phyloP scores from a whole-genome alignment of 2,113 vertebrate genomes.

The Diglossa brunneiventris region DNA sequence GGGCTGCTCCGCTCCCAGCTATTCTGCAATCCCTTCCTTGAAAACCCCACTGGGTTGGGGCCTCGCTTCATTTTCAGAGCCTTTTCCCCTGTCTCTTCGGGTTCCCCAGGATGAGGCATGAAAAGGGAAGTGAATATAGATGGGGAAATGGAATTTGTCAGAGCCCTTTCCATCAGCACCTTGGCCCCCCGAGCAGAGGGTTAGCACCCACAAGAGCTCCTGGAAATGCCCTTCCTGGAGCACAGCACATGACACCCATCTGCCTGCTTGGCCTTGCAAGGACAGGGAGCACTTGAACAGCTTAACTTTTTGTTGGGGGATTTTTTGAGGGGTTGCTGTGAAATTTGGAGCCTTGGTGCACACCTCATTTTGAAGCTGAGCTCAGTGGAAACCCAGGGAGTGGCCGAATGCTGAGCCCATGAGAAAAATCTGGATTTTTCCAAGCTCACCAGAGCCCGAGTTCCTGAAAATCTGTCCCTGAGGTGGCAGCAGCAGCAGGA shows the following conservation, averaged over 20 bases:
- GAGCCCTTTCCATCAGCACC: not conserved
- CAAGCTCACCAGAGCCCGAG: not conserved
- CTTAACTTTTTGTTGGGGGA: not conserved
- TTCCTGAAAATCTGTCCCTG: not conserved
- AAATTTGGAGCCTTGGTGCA: fast-evolving
- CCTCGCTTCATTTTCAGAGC: fast-evolving
- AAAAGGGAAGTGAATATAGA: not conserved
- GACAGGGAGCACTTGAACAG: too few relatives aligned
- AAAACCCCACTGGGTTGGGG: fast-evolving
- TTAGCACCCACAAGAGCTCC: not conserved
- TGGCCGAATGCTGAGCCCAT: not conserved
- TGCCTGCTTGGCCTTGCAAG: fast-evolving
- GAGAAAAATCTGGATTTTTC: not conserved
- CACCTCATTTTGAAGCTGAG: not conserved
- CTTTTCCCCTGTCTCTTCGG: not conserved
- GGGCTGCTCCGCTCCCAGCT: fast-evolving
- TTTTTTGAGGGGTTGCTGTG: not conserved
- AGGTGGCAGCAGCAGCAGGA: constrained; percentile 4
- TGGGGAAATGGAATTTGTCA: not conserved
- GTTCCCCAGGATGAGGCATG: not conserved
- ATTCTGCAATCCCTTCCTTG: fast-evolving
- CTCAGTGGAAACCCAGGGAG: not conserved
- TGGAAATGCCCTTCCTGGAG: not conserved
- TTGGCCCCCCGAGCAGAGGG: fast-evolving
- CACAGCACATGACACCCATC: fast-evolving